These are phyloP conservation scores for Trachelus tabidus DNA, from an alignment of 2,888 invertebrate species.

Conservation along the genomic window DNA sequence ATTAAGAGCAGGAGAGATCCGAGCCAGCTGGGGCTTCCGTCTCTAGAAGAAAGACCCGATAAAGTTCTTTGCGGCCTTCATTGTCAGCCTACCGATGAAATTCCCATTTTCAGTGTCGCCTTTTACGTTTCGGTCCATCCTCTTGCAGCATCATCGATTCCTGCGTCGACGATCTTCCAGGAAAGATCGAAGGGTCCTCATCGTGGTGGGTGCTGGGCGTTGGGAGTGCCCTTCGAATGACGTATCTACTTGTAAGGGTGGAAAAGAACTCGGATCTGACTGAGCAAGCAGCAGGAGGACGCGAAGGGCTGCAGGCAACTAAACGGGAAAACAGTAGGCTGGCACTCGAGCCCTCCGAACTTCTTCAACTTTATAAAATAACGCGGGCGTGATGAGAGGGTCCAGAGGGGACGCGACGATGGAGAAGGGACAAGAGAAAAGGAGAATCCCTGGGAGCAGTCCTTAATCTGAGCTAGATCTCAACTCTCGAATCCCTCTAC, in stretches of 20 bases:
- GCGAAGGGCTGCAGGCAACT: too few species aligned
- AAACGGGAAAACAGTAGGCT: too few species aligned
- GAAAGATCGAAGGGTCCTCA: too few species aligned
- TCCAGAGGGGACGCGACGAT: neutral
- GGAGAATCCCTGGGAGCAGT: constrained; percentile 16
- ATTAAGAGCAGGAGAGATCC: constrained; percentile 39
- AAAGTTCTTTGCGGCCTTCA: neutral
- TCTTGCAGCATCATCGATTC: neutral
- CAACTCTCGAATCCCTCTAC: constrained; percentile 25
- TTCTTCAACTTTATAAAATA: constrained; percentile 50
- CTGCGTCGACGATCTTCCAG: constrained; percentile 3
- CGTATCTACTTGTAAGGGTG: too few species aligned
- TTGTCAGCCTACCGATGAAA: neutral
- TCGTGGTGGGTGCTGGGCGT: too few species aligned
- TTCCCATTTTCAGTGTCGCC: neutral
- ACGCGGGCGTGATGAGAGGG: constrained; percentile 21
- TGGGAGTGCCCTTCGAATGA: too few species aligned
- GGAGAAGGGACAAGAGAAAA: neutral
- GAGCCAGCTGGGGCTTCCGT: neutral
- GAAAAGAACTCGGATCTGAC: too few species aligned
- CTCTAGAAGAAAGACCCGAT: neutral
- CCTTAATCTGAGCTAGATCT: constrained; percentile 52
- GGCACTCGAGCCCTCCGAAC: constrained; percentile 21
- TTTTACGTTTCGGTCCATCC: neutral
- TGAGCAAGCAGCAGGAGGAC: too few species aligned